Evolutionary conservation across 2,113 vertebrate genomes (phyloP).

Genomic region (Collichthys lucidus): DNA sequence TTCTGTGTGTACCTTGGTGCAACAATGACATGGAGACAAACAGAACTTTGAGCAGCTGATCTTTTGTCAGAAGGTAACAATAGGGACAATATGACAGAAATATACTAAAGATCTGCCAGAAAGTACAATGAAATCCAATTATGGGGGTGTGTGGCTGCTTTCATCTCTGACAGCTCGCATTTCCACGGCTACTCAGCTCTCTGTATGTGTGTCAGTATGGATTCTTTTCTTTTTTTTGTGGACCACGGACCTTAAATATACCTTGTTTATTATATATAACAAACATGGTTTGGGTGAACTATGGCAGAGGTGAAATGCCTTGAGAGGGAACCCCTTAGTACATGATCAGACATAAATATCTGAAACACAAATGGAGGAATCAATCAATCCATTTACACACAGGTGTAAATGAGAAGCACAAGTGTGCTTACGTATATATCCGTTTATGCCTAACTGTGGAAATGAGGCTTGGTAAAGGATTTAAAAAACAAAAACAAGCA

Average conservation of each 20-base stretch:
- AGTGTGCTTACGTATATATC: too few species aligned
- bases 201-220: slow-evolving; percentile 13
- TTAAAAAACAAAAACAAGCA: too few species aligned
- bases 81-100: slow-evolving; percentile 25
- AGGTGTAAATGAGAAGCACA: too few species aligned
- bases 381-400: neutral
- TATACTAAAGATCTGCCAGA: slow-evolving; percentile 14
- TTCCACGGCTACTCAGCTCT: neutral
- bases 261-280: neutral
- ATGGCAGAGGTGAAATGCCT: neutral
- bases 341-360: neutral
- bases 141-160: slow-evolving; percentile 11
- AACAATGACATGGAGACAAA: slow-evolving; percentile 4
- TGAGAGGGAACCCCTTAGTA: neutral
- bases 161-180: slow-evolving; percentile 14
- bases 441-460: too few species aligned
- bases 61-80: slow-evolving; percentile 46
- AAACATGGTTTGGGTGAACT: neutral
- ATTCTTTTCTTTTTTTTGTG: neutral
- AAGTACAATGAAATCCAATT: slow-evolving; percentile 36
- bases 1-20: neutral
- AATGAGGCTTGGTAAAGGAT: too few species aligned
- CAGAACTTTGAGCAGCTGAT: slow-evolving; percentile 14
- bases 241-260: slow-evolving; percentile 17
- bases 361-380: neutral